phyloP scores from a whole-genome alignment of 2,113 vertebrate species.

The Myocastor coypus region DNA sequence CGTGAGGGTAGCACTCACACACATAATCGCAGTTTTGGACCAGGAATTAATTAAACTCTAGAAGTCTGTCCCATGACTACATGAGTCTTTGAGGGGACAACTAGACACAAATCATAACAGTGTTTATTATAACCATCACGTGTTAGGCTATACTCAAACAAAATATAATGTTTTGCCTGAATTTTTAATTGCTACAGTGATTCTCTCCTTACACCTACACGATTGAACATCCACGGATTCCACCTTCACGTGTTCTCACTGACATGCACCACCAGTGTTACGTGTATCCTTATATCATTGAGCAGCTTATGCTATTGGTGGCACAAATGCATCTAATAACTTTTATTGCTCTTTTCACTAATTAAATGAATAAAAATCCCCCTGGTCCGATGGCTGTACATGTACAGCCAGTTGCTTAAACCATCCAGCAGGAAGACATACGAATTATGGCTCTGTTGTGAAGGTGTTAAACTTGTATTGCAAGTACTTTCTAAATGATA shows the following conservation, averaged over 20 bases:
- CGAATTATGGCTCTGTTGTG: not conserved
- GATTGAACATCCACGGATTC: slow-evolving; percentile 48
- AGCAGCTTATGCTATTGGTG: not conserved
- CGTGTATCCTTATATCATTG: not conserved
- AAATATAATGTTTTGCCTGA: slow-evolving; percentile 49
- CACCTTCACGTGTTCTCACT: not conserved
- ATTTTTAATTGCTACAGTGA: slow-evolving; percentile 39
- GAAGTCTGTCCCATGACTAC: too few relatives aligned
- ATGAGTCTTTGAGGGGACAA: too few relatives aligned
- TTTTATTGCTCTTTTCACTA: not conserved
- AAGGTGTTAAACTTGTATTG: not conserved
- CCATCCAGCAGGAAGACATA: not conserved
- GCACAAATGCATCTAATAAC: not conserved
- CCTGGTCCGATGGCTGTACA: not conserved
- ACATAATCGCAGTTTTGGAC: too few relatives aligned
- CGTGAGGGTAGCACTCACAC: too few relatives aligned
- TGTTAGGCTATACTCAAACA: slow-evolving; percentile 4
- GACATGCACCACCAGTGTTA: not conserved
- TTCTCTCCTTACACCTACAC: slow-evolving; percentile 37
- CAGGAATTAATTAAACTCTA: too few relatives aligned
- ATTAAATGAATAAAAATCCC: not conserved
- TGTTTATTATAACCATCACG: not conserved
- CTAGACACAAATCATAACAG: too few relatives aligned
- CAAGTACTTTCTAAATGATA: slow-evolving; percentile 34
- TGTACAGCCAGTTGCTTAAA: not conserved